Percentiles rank a stretch among this genome's conserved stretches.
These are phyloP conservation scores for Trisateles emortualis DNA, from an alignment of 2,888 invertebrate genomes.

Conservation along the genomic window DNA sequence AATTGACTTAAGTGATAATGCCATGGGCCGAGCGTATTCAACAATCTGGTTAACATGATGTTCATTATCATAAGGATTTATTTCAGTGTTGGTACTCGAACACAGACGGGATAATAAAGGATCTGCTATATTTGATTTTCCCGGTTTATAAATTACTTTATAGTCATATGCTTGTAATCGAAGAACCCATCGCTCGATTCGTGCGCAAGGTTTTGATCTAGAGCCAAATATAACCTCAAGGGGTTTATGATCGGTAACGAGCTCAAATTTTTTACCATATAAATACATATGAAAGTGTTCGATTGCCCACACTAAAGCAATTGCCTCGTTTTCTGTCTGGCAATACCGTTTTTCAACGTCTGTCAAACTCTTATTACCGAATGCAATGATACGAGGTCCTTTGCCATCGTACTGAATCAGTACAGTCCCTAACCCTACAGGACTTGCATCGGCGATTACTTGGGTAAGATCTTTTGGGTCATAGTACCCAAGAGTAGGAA, in stretches of 20 bases:
- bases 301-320: slow-evolving; percentile 19
- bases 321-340: slow-evolving; percentile 25
- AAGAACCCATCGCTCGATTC: slow-evolving; percentile 40
- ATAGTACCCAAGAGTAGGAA: not conserved
- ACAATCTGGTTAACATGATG: not conserved
- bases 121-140: slow-evolving; percentile 40
- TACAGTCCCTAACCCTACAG: slow-evolving; percentile 38
- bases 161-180: slow-evolving; percentile 38
- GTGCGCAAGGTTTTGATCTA: slow-evolving; percentile 40
- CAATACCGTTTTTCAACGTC: slow-evolving; percentile 42
- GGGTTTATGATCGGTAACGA: slow-evolving; percentile 35
- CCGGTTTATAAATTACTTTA: slow-evolving; percentile 25
- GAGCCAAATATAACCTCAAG: slow-evolving; percentile 30
- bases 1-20: not conserved
- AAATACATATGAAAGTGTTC: slow-evolving; percentile 24
- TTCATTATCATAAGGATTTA: not conserved
- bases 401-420: slow-evolving; percentile 16
- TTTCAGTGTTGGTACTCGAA: not conserved
- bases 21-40: not conserved
- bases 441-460: slow-evolving; percentile 47
- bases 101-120: slow-evolving; percentile 27
- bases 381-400: slow-evolving; percentile 48
- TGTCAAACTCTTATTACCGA: slow-evolving; percentile 39
- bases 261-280: slow-evolving; percentile 23
- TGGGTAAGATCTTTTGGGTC: not conserved